Percentiles rank a stretch among this genome's conserved stretches.
phyloP scores from a whole-genome alignment of 2,797 vertebrate species.

The Macropodus opercularis region DNA sequence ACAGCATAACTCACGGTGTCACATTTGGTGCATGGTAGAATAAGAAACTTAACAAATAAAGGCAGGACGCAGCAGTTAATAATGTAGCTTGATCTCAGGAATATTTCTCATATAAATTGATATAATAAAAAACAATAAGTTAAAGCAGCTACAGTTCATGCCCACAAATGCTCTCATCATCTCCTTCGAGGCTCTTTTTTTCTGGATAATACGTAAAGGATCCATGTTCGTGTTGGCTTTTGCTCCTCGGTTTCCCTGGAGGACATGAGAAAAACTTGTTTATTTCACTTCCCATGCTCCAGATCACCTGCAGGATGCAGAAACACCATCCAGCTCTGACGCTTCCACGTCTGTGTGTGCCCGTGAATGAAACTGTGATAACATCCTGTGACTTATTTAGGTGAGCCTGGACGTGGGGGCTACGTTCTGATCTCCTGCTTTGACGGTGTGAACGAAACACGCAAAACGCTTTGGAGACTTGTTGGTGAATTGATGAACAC shows the following conservation, averaged over 20 bases:
- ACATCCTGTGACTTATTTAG: constrained; percentile 16
- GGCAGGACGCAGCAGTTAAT: too few species aligned
- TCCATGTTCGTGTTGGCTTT: neutral
- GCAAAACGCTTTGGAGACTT: neutral
- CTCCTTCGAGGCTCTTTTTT: neutral
- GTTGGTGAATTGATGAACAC: neutral
- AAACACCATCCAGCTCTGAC: constrained; percentile 21
- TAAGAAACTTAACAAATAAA: too few species aligned
- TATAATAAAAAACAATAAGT: too few species aligned
- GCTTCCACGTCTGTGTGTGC: constrained; percentile 1
- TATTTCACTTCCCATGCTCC: constrained; percentile 11
- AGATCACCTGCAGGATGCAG: constrained; percentile 9
- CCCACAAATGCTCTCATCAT: neutral
- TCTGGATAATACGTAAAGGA: neutral
- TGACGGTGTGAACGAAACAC: neutral
- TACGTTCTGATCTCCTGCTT: neutral
- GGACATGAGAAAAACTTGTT: constrained; percentile 5
- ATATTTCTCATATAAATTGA: too few species aligned
- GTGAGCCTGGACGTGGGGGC: constrained; percentile 2
- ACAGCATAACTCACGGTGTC: too few species aligned
- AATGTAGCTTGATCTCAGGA: too few species aligned
- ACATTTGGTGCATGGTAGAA: too few species aligned
- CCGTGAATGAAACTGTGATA: neutral
- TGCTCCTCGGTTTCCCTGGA: neutral
- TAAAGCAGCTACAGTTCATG: too few species aligned